Percentiles rank a stretch among this genome's conserved stretches.
phyloP scores from a whole-genome alignment of 2,888 invertebrate genomes.

The Biston betularia region DNA sequence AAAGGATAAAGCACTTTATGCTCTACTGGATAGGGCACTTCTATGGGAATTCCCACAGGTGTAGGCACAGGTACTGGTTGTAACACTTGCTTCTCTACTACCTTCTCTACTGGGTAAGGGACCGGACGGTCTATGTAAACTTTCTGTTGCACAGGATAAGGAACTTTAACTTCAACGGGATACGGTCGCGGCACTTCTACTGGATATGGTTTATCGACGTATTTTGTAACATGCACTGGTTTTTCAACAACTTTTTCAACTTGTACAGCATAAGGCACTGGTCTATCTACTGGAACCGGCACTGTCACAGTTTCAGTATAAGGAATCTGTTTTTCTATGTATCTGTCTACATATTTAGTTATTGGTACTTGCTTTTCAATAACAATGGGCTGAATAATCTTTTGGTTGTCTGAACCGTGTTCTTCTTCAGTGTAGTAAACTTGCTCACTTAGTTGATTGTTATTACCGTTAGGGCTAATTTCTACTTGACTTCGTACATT shows the following conservation, averaged over 20 bases:
- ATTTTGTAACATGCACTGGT: conserved; percentile 80
- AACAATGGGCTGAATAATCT: conserved; percentile 78
- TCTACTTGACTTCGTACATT: conserved; percentile 66
- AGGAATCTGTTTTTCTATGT: conserved; percentile 77
- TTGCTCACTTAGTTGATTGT: conserved; percentile 61
- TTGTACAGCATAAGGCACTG: conserved; percentile 75
- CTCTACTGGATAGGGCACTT: conserved; percentile 70
- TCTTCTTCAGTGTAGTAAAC: conserved; percentile 55
- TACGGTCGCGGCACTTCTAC: conserved; percentile 83
- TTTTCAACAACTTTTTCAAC: conserved; percentile 84
- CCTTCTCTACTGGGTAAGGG: conserved; percentile 80
- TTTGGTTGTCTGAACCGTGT: conserved; percentile 60
- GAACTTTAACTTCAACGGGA: conserved; percentile 83
- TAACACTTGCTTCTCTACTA: conserved; percentile 81
- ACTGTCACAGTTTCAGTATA: conserved; percentile 74
- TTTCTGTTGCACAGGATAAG: conserved; percentile 80
- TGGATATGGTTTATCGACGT: conserved; percentile 87
- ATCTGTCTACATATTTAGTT: conserved; percentile 76
- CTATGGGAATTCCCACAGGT: conserved; percentile 73
- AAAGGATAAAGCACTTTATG: conserved; percentile 71
- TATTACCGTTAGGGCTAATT: conserved; percentile 62
- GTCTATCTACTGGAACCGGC: conserved; percentile 73
- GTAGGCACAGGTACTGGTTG: conserved; percentile 76
- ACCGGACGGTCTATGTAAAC: conserved; percentile 83
- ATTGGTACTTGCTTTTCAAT: conserved; percentile 80